Evolutionary conservation across 2,797 vertebrate genomes (phyloP), one percentile per base, ranked within the genome.

Genomic region (Sibirionetta formosa): DNA sequence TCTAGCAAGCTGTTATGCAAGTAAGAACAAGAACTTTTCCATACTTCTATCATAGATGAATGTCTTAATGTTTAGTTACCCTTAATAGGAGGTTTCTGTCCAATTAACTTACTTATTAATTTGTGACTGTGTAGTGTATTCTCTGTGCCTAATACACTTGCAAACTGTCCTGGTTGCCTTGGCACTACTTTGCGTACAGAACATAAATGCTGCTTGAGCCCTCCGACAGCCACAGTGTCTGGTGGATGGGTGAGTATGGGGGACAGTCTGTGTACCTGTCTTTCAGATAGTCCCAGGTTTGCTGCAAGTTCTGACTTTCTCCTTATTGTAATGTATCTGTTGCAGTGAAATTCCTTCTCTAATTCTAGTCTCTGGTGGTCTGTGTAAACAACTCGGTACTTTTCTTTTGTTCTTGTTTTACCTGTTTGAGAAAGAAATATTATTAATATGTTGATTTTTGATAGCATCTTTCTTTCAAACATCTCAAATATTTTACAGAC

Each of bases 371-470:
- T 98, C 97, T 99, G 99, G 36, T 99, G 99, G 86, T 99, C 99
- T 66, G 99, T 99, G 97, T 99, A 99, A 89, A 99, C 99, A 42
- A 99, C 99, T 82, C 99, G 98, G 97, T 99, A 99, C 96, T 99
- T 99, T 96, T 99, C 99, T 98, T 99, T 99, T 97, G 99, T 99
- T 96, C 99, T 99, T 88, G 99, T 99, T 98, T 99, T 99, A 88
- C 99, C 99, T 99, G 97, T 82, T 84, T 42, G 56, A 88, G 73
- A 93, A 88, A 91, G 92, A 97, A 92, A 72, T 26, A 77, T 40
- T 76, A 38, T 70, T 91, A 86, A 46, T 82, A 26, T 2, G 42
- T 75, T 90, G 4, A 44, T 89, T 75, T 84, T 91, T 83, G 77
- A 19, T 26, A 93, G 54, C 56, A 86, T 80, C 31, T 90, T 94